Evolutionary conservation across 2,888 invertebrate genomes (phyloP).

Genomic region (Lasius platythorax): DNA sequence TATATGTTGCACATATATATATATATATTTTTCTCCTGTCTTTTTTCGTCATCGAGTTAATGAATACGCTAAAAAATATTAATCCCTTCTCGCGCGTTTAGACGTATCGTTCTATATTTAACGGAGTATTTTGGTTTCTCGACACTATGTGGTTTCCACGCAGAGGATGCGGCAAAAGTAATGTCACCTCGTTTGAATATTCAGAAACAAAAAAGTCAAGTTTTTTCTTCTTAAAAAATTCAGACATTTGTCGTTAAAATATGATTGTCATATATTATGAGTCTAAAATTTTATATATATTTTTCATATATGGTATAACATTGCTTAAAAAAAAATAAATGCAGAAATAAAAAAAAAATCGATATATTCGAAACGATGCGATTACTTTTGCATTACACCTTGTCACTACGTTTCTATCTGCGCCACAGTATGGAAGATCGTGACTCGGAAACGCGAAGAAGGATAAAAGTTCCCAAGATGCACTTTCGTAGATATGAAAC

Average conservation of each 20-base stretch:
- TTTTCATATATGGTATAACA: not conserved
- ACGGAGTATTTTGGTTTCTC: conserved; percentile 78
- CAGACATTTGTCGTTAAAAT: not conserved
- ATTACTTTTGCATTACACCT: conserved; percentile 67
- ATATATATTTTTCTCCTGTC: conserved; percentile 34
- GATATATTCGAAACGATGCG: conserved; percentile 57
- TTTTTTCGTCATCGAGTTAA: conserved; percentile 38
- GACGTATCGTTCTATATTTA: conserved; percentile 70
- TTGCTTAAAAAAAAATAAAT: not conserved
- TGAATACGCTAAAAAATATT: conserved; percentile 70
- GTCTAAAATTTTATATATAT: not conserved
- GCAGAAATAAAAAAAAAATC: not conserved
- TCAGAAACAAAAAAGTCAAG: not conserved
- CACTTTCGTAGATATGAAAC: conserved; percentile 59
- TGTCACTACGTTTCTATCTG: conserved; percentile 73
- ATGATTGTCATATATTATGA: conserved; percentile 1
- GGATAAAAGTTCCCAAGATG: conserved; percentile 48
- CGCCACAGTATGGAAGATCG: conserved; percentile 66
- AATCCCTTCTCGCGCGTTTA: conserved; percentile 65
- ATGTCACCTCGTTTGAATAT: not conserved
- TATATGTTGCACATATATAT: conserved; percentile 28
- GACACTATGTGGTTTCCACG: conserved; percentile 32
- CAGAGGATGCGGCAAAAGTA: conserved; percentile 12
- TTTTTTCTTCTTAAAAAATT: not conserved
- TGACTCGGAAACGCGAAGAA: conserved; percentile 57